Conservation (phyloP, 2,113 vertebrate species). For the Thinocorus orbignyianus region DNA sequence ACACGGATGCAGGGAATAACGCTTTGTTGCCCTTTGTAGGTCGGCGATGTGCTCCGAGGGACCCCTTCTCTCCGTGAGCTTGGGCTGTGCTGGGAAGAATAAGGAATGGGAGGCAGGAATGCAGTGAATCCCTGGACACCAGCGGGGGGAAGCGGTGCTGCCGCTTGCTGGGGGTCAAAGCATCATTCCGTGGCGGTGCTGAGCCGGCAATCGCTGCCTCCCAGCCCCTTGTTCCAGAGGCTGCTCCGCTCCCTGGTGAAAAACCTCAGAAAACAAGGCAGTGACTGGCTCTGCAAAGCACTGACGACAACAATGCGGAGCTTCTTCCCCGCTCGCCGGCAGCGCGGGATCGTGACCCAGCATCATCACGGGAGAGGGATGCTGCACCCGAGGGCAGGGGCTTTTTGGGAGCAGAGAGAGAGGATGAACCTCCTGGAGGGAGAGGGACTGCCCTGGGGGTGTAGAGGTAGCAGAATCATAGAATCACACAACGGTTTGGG, state of each 20-base stretch:
- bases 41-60: fast-evolving
- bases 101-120: fast-evolving
- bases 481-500: too few species aligned
- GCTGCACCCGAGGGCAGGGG: background rate
- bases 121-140: fast-evolving
- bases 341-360: background rate
- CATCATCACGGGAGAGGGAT: background rate
- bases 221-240: background rate
- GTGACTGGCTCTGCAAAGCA: conserved; percentile 50
- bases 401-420: background rate
- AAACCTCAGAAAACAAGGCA: background rate
- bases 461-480: background rate
- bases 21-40: fast-evolving
- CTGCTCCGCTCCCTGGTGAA: background rate
- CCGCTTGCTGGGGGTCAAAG: background rate
- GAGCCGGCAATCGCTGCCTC: fast-evolving
- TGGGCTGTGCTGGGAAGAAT: background rate
- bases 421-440: background rate
- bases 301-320: background rate
- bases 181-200: background rate
- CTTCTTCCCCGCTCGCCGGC: background rate
- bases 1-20: fast-evolving
- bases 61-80: background rate
- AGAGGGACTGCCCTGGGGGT: background rate
- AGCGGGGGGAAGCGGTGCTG: background rate